Evolutionary conservation across 2,113 vertebrate species (phyloP).

Genomic region (Pachypanchax playfairii): DNA sequence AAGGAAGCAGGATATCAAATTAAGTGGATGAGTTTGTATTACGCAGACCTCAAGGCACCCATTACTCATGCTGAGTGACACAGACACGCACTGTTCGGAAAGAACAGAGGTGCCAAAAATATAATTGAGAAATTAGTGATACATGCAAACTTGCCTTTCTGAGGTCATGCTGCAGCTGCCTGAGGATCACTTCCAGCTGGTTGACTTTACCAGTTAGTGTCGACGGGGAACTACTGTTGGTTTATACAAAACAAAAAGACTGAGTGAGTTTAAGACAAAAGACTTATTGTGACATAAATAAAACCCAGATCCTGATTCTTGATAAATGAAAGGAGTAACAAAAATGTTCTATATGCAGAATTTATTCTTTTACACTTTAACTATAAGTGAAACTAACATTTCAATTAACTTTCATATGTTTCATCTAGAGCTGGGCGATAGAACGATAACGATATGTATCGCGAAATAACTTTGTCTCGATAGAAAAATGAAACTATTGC

Average conservation of each 20-base stretch:
- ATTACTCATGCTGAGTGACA: slow-evolving; percentile 49
- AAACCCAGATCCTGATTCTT: too few relatives aligned
- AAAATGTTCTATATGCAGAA: too few relatives aligned
- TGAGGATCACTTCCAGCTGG: slow-evolving; percentile 93
- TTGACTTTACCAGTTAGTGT: slow-evolving; percentile 97
- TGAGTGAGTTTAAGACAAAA: neutral
- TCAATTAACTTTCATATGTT: too few relatives aligned
- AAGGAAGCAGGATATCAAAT: slow-evolving; percentile 74
- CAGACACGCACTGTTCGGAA: slow-evolving; percentile 19
- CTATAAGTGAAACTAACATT: too few relatives aligned
- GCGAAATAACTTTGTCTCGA: too few relatives aligned
- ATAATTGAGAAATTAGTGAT: neutral
- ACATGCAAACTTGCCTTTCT: slow-evolving; percentile 81
- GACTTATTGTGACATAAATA: neutral
- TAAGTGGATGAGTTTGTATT: slow-evolving; percentile 63
- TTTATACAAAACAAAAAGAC: neutral
- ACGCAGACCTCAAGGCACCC: slow-evolving; percentile 42
- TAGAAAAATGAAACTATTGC: too few relatives aligned
- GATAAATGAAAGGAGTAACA: too few relatives aligned
- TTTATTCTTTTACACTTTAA: too few relatives aligned
- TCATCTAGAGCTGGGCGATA: too few relatives aligned
- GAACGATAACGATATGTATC: too few relatives aligned
- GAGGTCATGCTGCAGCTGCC: slow-evolving; percentile 93
- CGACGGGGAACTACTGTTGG: slow-evolving; percentile 78
- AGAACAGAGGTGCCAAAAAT: slow-evolving; percentile 14